Percentiles rank a stretch among this genome's conserved stretches.
Conservation (phyloP, 2,888 invertebrate species). For the Microdon myrmicae region DNA sequence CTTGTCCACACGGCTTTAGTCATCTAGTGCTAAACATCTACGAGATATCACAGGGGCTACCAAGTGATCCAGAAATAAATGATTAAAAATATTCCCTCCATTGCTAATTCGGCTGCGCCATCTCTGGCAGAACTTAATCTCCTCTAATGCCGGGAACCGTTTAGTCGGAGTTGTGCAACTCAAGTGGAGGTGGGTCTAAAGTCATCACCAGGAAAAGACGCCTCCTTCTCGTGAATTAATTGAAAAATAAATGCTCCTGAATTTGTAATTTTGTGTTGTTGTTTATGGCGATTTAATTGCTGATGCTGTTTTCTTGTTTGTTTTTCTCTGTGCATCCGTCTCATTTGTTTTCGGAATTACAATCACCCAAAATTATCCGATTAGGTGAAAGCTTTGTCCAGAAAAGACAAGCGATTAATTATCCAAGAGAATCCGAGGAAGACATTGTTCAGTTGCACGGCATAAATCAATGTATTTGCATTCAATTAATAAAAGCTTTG, state of each 20-base stretch:
- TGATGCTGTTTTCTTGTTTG: slow-evolving; percentile 10
- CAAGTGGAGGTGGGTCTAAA: neutral
- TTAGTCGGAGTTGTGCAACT: neutral
- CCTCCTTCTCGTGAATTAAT: slow-evolving; percentile 30
- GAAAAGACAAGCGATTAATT: no score
- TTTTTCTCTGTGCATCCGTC: neutral
- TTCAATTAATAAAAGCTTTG: neutral
- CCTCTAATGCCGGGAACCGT: slow-evolving; percentile 7
- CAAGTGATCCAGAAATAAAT: slow-evolving; percentile 42
- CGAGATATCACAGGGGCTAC: no score
- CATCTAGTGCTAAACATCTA: no score
- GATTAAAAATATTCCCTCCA: slow-evolving; percentile 39
- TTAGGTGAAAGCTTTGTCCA: slow-evolving; percentile 44
- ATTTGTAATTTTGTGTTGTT: slow-evolving; percentile 45
- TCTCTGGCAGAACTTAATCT: slow-evolving; percentile 23
- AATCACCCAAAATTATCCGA: slow-evolving; percentile 30
- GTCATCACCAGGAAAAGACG: neutral
- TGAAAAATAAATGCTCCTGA: slow-evolving; percentile 48
- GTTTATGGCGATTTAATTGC: slow-evolving; percentile 50
- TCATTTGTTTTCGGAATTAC: slow-evolving; percentile 22
- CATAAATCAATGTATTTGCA: slow-evolving; percentile 1
- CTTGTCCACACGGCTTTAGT: no score
- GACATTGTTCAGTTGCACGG: slow-evolving; percentile 26
- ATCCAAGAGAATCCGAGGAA: slow-evolving; percentile 21
- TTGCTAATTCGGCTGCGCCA: slow-evolving; percentile 3